A percentile compares a stretch with the other conserved stretches of the same genome.
These are phyloP conservation scores for Orussus abietinus DNA, from an alignment of 1,140 invertebrate species.

Conservation along the genomic window DNA sequence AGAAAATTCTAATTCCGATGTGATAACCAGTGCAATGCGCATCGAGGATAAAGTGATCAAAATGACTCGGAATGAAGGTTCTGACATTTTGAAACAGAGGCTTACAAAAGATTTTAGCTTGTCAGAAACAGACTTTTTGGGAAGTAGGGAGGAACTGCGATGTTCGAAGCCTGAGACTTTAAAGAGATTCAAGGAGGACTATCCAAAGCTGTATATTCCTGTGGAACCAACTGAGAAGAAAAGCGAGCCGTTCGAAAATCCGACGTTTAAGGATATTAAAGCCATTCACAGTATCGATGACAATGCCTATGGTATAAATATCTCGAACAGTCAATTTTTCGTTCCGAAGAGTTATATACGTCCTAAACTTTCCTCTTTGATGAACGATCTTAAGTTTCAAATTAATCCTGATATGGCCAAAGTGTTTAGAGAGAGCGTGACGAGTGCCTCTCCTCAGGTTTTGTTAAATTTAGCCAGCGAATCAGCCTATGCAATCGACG, in stretches of 20 bases:
- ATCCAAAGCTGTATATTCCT: conserved; percentile 20
- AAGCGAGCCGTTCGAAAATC: conserved; percentile 11
- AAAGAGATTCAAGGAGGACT: conserved; percentile 9
- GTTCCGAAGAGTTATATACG: conserved; percentile 36
- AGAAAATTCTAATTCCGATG: no score
- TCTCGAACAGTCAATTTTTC: conserved; percentile 40
- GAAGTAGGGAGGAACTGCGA: no score
- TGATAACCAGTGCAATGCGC: no score
- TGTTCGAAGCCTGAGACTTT: no score
- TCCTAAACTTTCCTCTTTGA: conserved; percentile 25
- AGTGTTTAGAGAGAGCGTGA: conserved; percentile 28
- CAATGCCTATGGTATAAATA: conserved; percentile 31
- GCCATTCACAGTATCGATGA: conserved; percentile 26
- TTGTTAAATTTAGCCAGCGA: no score
- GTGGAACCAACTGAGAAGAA: not conserved
- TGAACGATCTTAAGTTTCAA: conserved; percentile 38
- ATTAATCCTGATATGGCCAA: conserved; percentile 38
- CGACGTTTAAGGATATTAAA: conserved; percentile 27
- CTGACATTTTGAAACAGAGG: no score
- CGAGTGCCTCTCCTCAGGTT: no score
- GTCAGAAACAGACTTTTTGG: no score
- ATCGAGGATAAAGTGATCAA: no score
- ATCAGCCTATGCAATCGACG: no score
- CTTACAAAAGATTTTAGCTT: no score
- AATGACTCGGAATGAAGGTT: no score